Percentiles rank a stretch among this genome's conserved stretches.
Conservation (phyloP, 2,888 invertebrate genomes). For the Mellilla xanthometata region DNA sequence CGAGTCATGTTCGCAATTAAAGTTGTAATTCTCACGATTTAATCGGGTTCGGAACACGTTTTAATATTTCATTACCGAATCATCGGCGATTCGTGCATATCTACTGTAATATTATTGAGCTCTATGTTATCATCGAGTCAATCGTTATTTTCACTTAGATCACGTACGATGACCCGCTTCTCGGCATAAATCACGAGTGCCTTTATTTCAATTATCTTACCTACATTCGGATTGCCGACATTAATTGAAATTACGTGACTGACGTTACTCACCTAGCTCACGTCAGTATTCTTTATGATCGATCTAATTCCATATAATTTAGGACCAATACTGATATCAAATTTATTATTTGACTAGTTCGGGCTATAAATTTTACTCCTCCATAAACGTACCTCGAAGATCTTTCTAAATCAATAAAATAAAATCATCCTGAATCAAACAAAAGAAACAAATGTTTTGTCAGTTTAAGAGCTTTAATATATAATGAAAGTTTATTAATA, state of each 20-base stretch:
- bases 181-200: constrained; percentile 35
- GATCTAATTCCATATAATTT: constrained; percentile 22
- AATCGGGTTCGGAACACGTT: constrained; percentile 33
- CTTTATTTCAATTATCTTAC: constrained; percentile 28
- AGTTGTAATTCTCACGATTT: constrained; percentile 23
- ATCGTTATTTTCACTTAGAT: constrained; percentile 44
- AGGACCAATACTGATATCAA: constrained; percentile 12
- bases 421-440: constrained; percentile 8
- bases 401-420: constrained; percentile 8
- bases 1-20: constrained; percentile 17
- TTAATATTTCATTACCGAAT: constrained; percentile 31
- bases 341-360: constrained; percentile 9
- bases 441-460: constrained; percentile 12
- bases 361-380: constrained; percentile 9
- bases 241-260: constrained; percentile 39
- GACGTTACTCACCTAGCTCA: constrained; percentile 26
- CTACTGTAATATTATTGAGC: constrained; percentile 34
- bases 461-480: constrained; percentile 20
- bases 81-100: constrained; percentile 36
- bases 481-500: constrained; percentile 19
- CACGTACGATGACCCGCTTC: constrained; percentile 37
- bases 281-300: constrained; percentile 19
- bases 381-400: constrained; percentile 10
- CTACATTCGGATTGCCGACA: constrained; percentile 22
- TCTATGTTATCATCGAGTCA: constrained; percentile 36